phyloP scores from a whole-genome alignment of 2,113 vertebrate genomes.

The Lepisosteus oculatus region DNA sequence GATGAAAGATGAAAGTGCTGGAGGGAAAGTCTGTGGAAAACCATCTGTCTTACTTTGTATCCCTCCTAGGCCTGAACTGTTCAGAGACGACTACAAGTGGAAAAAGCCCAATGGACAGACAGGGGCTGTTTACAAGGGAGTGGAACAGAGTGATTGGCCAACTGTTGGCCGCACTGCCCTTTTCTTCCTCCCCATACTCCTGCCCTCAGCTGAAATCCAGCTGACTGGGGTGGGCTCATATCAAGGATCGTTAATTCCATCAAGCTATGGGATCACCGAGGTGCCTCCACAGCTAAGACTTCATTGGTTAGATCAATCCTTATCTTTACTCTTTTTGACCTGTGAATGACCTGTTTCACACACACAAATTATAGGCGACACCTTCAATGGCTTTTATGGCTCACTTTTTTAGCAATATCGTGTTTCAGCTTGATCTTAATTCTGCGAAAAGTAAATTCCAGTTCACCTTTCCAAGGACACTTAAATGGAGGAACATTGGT shows the following conservation, averaged over 20 bases:
- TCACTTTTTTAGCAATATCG: too few relatives aligned
- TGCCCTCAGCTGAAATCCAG: background rate
- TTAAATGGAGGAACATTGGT: too few relatives aligned
- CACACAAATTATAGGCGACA: background rate
- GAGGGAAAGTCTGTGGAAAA: constrained; percentile 73
- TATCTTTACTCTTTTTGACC: background rate
- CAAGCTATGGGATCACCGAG: background rate
- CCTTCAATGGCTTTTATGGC: too few relatives aligned
- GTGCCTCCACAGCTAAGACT: background rate
- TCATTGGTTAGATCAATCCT: constrained; percentile 10
- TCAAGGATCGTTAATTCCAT: background rate
- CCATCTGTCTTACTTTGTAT: constrained; percentile 82
- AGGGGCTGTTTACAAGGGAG: constrained; percentile 16
- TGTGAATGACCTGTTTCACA: background rate
- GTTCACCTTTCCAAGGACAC: too few relatives aligned
- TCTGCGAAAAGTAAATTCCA: too few relatives aligned
- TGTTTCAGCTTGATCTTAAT: too few relatives aligned
- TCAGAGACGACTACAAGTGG: constrained; percentile 40
- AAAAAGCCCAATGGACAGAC: constrained; percentile 30
- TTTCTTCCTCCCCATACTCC: background rate
- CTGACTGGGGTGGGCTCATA: background rate
- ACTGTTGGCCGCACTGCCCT: constrained; percentile 3
- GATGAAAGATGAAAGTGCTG: constrained; percentile 89
- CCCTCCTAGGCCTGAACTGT: constrained; percentile 59
- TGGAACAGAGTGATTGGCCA: constrained; percentile 14